Conservation (phyloP, 2,797 vertebrate genomes). For the Heteromormyrus szaboi region DNA sequence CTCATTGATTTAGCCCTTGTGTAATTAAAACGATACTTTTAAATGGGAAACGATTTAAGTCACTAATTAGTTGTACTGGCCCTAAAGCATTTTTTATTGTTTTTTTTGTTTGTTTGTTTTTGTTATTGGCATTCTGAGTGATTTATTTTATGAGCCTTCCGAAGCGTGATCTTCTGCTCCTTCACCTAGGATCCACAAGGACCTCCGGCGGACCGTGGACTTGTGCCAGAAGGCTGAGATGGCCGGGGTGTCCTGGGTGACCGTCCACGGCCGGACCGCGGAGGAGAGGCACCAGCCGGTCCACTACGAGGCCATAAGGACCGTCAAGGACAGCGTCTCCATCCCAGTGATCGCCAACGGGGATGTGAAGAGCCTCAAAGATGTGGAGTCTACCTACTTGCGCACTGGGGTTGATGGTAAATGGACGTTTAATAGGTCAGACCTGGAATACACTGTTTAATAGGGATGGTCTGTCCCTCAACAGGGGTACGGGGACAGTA, state of each 20-base stretch:
- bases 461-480: not conserved
- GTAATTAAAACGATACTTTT: not conserved
- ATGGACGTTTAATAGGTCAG: not conserved
- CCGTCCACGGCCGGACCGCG: constrained; percentile 82
- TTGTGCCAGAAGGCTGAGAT: constrained; percentile 89
- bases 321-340: constrained; percentile 82
- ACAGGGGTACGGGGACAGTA: not conserved
- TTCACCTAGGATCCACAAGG: constrained; percentile 77
- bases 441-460: not conserved
- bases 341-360: constrained; percentile 90
- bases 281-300: constrained; percentile 93
- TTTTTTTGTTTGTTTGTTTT: not conserved
- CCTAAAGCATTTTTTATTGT: not conserved
- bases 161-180: not conserved
- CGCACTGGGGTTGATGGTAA: constrained; percentile 80
- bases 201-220: constrained; percentile 81
- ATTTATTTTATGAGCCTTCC: not conserved
- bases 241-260: constrained; percentile 90
- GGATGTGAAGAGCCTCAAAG: constrained; percentile 79
- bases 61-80: not conserved
- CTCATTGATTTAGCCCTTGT: not conserved
- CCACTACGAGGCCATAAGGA: constrained; percentile 87
- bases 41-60: not conserved
- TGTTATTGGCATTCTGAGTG: not conserved
- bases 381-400: constrained; percentile 72